Percentiles rank a stretch among this genome's conserved stretches.
Evolutionary conservation across 1,140 invertebrate species (phyloP).

Genomic region (Scaptomyza pallida): DNA sequence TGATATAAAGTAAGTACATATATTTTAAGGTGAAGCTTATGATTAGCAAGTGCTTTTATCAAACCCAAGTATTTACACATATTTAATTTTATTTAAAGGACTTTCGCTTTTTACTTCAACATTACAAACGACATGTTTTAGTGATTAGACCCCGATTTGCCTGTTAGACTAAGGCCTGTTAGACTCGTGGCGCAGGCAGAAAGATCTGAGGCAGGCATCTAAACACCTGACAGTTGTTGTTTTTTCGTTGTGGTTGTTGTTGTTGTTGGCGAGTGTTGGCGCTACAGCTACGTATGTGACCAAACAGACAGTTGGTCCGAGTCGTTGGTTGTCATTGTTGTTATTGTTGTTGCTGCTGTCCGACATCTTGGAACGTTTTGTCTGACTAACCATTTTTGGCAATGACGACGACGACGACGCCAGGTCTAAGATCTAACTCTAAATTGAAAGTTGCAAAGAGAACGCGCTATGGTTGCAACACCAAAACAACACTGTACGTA

Average conservation of each 20-base stretch:
- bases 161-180: conserved; percentile 23
- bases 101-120: neutral
- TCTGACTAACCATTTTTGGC: conserved; percentile 52
- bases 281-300: conserved; percentile 43
- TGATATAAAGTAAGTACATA: too few species aligned
- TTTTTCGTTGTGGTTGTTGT: too few species aligned
- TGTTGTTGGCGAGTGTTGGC: conserved; percentile 53
- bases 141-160: conserved; percentile 5
- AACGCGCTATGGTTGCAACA: conserved; percentile 35
- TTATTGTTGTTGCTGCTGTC: conserved; percentile 16
- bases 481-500: neutral
- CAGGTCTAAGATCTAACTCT: conserved; percentile 26
- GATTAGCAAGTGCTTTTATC: too few species aligned
- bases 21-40: too few species aligned
- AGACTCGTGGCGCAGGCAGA: conserved; percentile 61
- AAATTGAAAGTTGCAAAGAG: conserved; percentile 41
- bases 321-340: conserved; percentile 32
- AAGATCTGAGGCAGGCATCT: conserved; percentile 43
- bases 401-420: conserved; percentile 37
- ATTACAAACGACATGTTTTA: neutral
- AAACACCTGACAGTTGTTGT: conserved; percentile 72
- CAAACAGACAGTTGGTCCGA: conserved; percentile 26
- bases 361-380: conserved; percentile 25
- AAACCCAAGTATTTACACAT: too few species aligned
- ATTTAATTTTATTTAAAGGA: neutral